A percentile compares a stretch with the other conserved stretches of the same genome.
Evolutionary conservation across 2,888 invertebrate species (phyloP).

Genomic region (Dugesia japonica): DNA sequence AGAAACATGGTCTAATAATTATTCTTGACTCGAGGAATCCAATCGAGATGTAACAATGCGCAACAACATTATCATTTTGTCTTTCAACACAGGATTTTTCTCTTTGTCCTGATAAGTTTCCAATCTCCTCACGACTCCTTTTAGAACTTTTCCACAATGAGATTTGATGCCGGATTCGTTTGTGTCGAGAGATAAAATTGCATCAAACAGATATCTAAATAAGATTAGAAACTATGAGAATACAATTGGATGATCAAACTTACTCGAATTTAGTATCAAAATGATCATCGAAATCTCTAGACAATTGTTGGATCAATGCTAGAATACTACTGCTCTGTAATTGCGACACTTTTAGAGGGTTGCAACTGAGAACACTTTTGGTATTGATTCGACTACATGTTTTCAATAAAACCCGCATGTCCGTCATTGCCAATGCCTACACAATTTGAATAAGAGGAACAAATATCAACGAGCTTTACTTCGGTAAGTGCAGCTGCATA

Average conservation of each 20-base stretch:
- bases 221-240: neutral
- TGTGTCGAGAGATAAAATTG: neutral
- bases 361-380: neutral
- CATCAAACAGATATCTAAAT: neutral
- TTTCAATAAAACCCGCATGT: neutral
- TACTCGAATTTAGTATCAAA: neutral
- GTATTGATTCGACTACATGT: neutral
- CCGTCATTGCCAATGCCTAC: neutral
- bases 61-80: neutral
- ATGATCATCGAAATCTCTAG: neutral
- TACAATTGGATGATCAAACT: neutral
- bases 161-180: neutral
- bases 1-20: too few relatives aligned
- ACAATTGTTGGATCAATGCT: neutral
- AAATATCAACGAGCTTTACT: too few relatives aligned
- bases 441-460: too few relatives aligned
- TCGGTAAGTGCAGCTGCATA: too few relatives aligned
- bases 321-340: slow-evolving; percentile 7
- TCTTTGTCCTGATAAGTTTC: neutral
- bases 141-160: neutral
- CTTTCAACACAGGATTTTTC: neutral
- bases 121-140: neutral
- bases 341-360: neutral
- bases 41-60: neutral
- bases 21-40: neutral